Conservation (phyloP, 2,888 invertebrate species). For the Callosobruchus maculatus region DNA sequence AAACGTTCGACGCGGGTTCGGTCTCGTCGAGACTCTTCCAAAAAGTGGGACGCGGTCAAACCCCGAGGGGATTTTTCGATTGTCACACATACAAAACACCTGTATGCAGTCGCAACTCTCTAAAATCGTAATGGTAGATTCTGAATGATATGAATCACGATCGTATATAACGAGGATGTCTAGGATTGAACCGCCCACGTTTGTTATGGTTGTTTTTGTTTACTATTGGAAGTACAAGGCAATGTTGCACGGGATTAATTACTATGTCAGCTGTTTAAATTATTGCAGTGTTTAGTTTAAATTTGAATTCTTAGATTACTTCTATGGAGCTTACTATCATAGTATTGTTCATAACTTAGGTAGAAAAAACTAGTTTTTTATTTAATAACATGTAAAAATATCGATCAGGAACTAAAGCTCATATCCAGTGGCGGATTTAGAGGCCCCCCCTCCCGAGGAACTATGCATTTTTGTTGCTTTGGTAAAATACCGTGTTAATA, state of each 20-base stretch:
- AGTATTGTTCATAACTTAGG: no score
- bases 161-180: not conserved
- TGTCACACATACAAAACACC: not conserved
- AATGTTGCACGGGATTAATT: not conserved
- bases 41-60: not conserved
- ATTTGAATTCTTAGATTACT: no score
- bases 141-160: not conserved
- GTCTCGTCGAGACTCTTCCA: not conserved
- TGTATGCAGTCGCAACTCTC: not conserved
- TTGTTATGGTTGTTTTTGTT: not conserved
- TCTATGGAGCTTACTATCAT: no score
- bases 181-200: not conserved
- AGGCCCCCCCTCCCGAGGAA: no score
- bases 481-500: no score
- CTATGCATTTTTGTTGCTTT: no score
- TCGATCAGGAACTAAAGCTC: no score
- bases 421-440: no score
- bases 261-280: not conserved
- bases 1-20: not conserved
- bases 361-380: no score
- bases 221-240: not conserved
- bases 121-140: not conserved
- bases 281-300: no score
- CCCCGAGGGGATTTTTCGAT: not conserved
- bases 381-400: no score